Base-by-base conservation (phyloP, 2,113 vertebrate genomes). In the Phycodurus eques region DNA sequence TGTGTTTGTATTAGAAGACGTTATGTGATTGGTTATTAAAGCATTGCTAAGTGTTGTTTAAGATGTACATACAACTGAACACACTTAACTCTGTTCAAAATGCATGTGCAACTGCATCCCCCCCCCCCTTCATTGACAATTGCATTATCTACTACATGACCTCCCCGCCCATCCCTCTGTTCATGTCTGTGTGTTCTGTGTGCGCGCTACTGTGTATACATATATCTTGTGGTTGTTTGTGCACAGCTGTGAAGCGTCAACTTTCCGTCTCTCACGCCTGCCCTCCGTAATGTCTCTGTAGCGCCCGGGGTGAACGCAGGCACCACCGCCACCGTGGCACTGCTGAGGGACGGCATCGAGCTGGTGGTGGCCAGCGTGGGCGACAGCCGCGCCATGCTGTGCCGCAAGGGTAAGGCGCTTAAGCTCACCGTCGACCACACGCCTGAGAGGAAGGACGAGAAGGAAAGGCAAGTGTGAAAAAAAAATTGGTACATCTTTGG, bases 391-490 rank as follows among this genome's bases (percentile, higher is more conserved):
- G 98, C 96, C 68, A 94, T 99, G 90, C 89, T 99, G 76, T 98
- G 97, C 85, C 94, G 97, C 73, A 98, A 95, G 81, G 95, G 96
- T 86, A 98, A 98, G 84, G 94, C 94, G 31, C 54, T 95, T 74
- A 99, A 96, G 81, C 93, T 99, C 80, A 99, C 98, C n/a, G 92
- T 80, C 70, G 98, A 99, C 87, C 98, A 99, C 77, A 98, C 97
- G 12, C 97, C 97, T 1, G 97, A 99, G 67, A 95, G 98, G 77
- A 98, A 97, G 86, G 97, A 98, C 17, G 98, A 99, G 81, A 99
- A 98, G 76, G 94, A 97, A 83, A 98, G 98, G 98, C 98, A 90
- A 66, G 43, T 47, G 43, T 14, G n/a, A 54, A 54, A 2, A 19
- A 51, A 51, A 47, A 51, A 19, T 2, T 51, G 7, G 49, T 19